Conservation (phyloP, 2,888 invertebrate genomes). For the Xiphydria camelus region DNA sequence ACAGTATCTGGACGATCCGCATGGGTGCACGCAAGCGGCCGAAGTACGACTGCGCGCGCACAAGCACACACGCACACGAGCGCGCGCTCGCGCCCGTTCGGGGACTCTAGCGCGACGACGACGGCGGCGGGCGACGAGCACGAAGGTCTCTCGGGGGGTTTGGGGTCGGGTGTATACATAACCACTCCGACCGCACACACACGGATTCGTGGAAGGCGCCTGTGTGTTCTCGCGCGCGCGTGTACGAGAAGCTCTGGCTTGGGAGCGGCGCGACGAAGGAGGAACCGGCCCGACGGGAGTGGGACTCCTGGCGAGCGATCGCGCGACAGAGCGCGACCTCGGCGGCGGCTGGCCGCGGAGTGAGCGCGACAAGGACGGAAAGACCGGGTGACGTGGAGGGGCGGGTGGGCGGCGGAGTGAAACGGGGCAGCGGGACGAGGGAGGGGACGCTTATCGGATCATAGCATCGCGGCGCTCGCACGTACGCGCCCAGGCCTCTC, state of each 20-base stretch:
- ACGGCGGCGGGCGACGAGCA: background rate
- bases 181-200: too few species aligned
- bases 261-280: background rate
- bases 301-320: background rate
- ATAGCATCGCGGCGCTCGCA: slow-evolving; percentile 47
- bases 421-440: background rate
- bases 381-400: slow-evolving; percentile 11
- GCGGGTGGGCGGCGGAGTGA: slow-evolving; percentile 3
- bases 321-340: too few species aligned
- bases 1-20: background rate
- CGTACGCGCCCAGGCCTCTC: slow-evolving; percentile 31
- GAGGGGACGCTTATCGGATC: slow-evolving; percentile 41
- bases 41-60: too few species aligned
- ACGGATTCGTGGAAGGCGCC: too few species aligned
- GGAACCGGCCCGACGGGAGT: slow-evolving; percentile 6
- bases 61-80: background rate
- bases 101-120: background rate
- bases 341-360: too few species aligned
- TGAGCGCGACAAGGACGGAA: slow-evolving; percentile 4
- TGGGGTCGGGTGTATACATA: too few species aligned
- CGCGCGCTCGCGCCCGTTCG: background rate
- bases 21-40: background rate
- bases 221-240: too few species aligned
- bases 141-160: background rate
- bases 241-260: background rate